Conservation (phyloP, 2,888 invertebrate genomes). For the Andrena hattorfiana region DNA sequence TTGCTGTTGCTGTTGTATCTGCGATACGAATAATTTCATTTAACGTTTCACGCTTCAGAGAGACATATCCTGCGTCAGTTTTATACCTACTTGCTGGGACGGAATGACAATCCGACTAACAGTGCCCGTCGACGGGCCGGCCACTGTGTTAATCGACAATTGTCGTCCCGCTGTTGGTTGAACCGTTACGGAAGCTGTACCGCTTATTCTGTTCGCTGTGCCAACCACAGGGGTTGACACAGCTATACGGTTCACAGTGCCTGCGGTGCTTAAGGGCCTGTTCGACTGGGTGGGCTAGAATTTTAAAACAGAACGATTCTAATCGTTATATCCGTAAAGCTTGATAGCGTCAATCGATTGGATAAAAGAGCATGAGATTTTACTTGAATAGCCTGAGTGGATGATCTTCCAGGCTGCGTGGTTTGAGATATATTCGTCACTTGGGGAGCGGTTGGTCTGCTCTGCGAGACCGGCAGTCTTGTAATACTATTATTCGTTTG, state of each 20-base stretch:
- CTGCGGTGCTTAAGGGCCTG: conserved; percentile 76
- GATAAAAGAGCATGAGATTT: not conserved
- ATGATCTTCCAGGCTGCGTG: conserved; percentile 76
- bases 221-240: conserved; percentile 81
- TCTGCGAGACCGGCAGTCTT: conserved; percentile 79
- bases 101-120: conserved; percentile 83
- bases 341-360: not conserved
- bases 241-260: conserved; percentile 81
- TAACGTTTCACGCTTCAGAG: not conserved
- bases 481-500: conserved; percentile 79
- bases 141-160: conserved; percentile 79
- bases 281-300: conserved; percentile 78
- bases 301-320: conserved; percentile 27
- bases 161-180: conserved; percentile 80
- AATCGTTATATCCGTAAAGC: not conserved
- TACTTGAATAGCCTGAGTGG: conserved; percentile 80
- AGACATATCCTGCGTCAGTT: not conserved
- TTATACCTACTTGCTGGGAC: conserved; percentile 77
- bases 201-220: conserved; percentile 79
- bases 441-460: conserved; percentile 78
- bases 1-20: conserved; percentile 72
- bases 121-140: conserved; percentile 75
- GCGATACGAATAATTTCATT: conserved; percentile 24
- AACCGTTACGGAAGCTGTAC: conserved; percentile 79
- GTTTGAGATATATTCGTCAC: conserved; percentile 76